Evolutionary conservation across 2,113 vertebrate species (phyloP).

Genomic region (Numenius arquata): DNA sequence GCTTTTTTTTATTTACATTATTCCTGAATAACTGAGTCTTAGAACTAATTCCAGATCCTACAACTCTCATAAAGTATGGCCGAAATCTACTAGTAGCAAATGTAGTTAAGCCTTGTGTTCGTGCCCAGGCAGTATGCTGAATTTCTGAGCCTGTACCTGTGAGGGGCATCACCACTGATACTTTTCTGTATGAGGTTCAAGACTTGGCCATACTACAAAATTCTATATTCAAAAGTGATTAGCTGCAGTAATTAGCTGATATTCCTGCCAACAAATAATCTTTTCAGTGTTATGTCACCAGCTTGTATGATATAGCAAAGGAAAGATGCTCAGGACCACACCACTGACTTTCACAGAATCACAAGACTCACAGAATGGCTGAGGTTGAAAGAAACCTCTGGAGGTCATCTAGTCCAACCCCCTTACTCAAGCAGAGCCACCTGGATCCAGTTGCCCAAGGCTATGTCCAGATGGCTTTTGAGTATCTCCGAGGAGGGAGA

Average conservation of each 20-base stretch:
- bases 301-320: not conserved
- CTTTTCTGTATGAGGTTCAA: not conserved
- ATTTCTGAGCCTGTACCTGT: not conserved
- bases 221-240: not conserved
- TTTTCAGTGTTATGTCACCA: not conserved
- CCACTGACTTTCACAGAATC: not conserved
- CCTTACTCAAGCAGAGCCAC: not conserved
- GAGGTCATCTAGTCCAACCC: not conserved
- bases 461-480: not conserved
- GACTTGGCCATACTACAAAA: not conserved
- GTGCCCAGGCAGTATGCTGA: not conserved
- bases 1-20: not conserved
- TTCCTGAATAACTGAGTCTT: not conserved
- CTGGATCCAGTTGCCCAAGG: not conserved
- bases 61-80: not conserved
- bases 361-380: not conserved
- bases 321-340: not conserved
- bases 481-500: not conserved
- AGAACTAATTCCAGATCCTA: not conserved
- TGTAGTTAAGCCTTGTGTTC: not conserved
- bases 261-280: not conserved
- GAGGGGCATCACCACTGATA: not conserved
- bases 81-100: not conserved
- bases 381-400: not conserved
- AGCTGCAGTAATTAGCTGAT: not conserved